These are phyloP conservation scores for Oscheius sp. DNA, from an alignment of 2,888 invertebrate species.

Conservation along the genomic window DNA sequence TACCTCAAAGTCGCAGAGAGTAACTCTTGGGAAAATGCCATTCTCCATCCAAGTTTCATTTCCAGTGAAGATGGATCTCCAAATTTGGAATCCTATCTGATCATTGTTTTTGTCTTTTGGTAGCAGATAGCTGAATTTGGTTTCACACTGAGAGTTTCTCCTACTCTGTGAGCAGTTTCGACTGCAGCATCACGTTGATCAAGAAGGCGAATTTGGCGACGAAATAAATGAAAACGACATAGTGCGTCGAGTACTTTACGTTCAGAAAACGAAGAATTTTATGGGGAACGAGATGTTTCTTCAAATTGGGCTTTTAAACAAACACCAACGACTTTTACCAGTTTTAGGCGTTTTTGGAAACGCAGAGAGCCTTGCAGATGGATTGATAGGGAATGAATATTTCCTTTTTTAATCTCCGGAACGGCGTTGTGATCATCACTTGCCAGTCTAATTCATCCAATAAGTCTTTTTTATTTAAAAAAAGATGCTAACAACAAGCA, in stretches of 20 bases:
- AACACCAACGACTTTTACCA: constrained; percentile 33
- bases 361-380: constrained; percentile 66
- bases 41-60: constrained; percentile 66
- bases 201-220: constrained; percentile 62
- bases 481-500: no score
- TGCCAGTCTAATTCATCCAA: constrained; percentile 46
- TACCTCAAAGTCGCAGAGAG: constrained; percentile 69
- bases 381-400: constrained; percentile 59
- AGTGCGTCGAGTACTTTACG: constrained; percentile 59
- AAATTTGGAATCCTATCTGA: constrained; percentile 59
- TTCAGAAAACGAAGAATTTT: constrained; percentile 59
- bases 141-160: not conserved
- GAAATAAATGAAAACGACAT: constrained; percentile 63
- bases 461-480: no score
- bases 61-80: constrained; percentile 54
- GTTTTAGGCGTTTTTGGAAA: constrained; percentile 65
- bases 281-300: constrained; percentile 62
- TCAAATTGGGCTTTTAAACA: constrained; percentile 32
- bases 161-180: constrained; percentile 51
- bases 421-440: constrained; percentile 66
- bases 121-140: constrained; percentile 55
- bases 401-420: constrained; percentile 63
- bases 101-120: constrained; percentile 33
- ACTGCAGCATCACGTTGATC: constrained; percentile 53
- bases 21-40: constrained; percentile 68